phyloP scores from a whole-genome alignment of 2,797 vertebrate species.

The Muscicapa striata region DNA sequence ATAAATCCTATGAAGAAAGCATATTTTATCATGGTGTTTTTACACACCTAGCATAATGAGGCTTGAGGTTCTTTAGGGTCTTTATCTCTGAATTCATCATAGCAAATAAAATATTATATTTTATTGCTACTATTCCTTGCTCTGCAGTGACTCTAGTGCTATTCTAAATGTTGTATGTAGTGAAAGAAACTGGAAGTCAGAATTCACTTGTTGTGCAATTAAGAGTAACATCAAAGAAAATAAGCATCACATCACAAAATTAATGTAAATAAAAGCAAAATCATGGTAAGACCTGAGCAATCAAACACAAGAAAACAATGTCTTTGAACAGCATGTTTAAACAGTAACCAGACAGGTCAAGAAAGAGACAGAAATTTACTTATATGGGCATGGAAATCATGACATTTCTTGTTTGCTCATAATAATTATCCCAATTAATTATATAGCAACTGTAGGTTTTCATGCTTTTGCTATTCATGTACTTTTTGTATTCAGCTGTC shows the following conservation, averaged over 20 bases:
- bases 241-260: background rate
- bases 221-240: slow-evolving; percentile 8
- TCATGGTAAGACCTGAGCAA: background rate
- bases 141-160: background rate
- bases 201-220: background rate
- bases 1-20: slow-evolving; percentile 32
- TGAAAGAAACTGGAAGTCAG: background rate
- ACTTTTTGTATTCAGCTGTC: background rate
- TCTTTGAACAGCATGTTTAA: background rate
- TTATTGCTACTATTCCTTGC: background rate
- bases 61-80: background rate
- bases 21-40: slow-evolving; percentile 18
- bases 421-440: background rate
- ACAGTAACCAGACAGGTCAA: background rate
- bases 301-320: background rate
- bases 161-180: background rate
- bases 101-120: background rate
- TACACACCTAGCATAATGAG: background rate
- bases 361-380: background rate
- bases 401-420: background rate
- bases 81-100: background rate
- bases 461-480: background rate
- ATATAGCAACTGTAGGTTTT: background rate
- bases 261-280: slow-evolving; percentile 25
- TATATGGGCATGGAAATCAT: background rate